Evolutionary conservation across 2,797 vertebrate genomes (phyloP).

Genomic region (Fringilla coelebs): DNA sequence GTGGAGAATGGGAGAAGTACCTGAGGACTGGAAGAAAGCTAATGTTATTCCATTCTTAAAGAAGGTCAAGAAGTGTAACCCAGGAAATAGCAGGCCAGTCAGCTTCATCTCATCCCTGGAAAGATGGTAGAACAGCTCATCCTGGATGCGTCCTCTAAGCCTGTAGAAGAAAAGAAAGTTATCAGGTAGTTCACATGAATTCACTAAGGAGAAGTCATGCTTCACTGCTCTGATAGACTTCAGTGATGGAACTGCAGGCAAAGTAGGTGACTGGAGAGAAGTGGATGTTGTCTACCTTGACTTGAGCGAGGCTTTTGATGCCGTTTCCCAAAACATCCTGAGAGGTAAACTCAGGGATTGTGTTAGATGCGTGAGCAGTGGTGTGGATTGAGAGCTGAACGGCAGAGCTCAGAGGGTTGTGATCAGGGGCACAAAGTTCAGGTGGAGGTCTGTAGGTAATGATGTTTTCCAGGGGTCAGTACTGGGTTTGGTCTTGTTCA

Average conservation of each 20-base stretch:
- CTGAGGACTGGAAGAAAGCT: not conserved
- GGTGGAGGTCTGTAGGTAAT: not conserved
- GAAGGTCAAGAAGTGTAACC: not conserved
- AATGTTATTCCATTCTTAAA: not conserved
- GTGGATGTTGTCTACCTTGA: not conserved
- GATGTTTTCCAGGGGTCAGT: not conserved
- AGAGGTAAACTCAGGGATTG: not conserved
- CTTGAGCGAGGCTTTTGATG: not conserved
- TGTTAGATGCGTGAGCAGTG: not conserved
- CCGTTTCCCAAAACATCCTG: not conserved
- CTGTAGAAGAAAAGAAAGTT: not conserved
- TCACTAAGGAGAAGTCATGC: not conserved
- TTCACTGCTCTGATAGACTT: not conserved
- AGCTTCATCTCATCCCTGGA: not conserved
- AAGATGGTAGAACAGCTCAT: not conserved
- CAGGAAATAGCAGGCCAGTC: not conserved
- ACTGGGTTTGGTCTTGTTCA: not conserved
- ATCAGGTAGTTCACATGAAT: not conserved
- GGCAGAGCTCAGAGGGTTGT: not conserved
- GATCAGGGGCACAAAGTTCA: not conserved
- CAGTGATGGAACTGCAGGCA: not conserved
- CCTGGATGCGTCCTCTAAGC: not conserved
- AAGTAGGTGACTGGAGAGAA: not conserved
- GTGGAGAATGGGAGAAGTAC: not conserved
- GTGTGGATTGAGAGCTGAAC: not conserved